Percentiles rank a stretch among this genome's conserved stretches.
Conservation (phyloP, 1,140 invertebrate species). For the Drosophila ercepeae region DNA sequence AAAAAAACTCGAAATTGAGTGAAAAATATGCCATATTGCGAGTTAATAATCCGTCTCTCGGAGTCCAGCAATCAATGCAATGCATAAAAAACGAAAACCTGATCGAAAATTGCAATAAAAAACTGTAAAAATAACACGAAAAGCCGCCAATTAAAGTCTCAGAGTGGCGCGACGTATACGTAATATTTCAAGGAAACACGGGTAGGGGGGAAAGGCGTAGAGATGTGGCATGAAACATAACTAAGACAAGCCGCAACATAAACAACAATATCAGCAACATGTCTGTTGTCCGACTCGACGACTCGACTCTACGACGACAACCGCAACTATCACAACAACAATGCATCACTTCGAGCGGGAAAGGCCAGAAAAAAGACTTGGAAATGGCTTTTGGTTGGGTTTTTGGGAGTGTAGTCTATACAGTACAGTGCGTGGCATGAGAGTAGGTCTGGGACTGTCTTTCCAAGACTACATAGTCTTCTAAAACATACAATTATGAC, state of each 20-base stretch:
- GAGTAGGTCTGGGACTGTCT: not conserved
- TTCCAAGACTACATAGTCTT: not conserved
- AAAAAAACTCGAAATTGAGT: too few species aligned
- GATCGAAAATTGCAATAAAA: slow-evolving; percentile 10
- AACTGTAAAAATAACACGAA: slow-evolving; percentile 31
- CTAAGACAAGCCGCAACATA: slow-evolving; percentile 45
- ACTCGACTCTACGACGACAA: slow-evolving; percentile 14
- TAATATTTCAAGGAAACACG: slow-evolving; percentile 19
- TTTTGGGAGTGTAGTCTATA: not conserved
- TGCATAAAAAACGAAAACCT: slow-evolving; percentile 16
- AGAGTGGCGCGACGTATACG: slow-evolving; percentile 28
- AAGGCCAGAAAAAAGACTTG: slow-evolving; percentile 33
- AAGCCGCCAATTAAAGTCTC: slow-evolving; percentile 41
- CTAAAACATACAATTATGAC: too few species aligned
- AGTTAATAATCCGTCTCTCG: too few species aligned
- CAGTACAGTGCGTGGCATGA: slow-evolving; percentile 15
- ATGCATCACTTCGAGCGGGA: slow-evolving; percentile 34
- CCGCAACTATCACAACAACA: slow-evolving; percentile 1
- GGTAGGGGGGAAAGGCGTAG: not conserved
- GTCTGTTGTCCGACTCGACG: too few species aligned
- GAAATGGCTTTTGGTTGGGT: slow-evolving; percentile 11
- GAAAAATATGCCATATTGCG: not conserved
- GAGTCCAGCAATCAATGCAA: slow-evolving; percentile 27
- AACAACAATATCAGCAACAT: slow-evolving; percentile 42
- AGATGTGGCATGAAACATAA: slow-evolving; percentile 39